Percentiles rank a stretch among this genome's conserved stretches.
These are phyloP conservation scores for Melanotaenia trifasciata DNA, from an alignment of 2,797 vertebrate genomes.

Conservation along the genomic window DNA sequence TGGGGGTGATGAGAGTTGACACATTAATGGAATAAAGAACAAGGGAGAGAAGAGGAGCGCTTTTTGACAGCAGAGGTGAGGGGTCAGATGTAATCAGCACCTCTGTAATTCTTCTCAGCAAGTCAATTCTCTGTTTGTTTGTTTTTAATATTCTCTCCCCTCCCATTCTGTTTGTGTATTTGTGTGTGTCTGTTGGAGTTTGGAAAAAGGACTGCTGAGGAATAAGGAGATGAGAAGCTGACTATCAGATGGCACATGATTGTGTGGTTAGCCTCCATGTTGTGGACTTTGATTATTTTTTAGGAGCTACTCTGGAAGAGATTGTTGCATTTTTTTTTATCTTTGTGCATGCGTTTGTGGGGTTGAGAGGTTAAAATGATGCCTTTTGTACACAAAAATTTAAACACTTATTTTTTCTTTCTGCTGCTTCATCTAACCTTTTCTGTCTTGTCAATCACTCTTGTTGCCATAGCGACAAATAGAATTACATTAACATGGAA, in stretches of 20 bases:
- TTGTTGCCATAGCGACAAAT: conserved; percentile 83
- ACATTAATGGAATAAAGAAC: conserved; percentile 49
- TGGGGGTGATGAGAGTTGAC: conserved; percentile 26
- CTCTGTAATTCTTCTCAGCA: conserved; percentile 82
- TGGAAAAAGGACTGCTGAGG: conserved; percentile 18
- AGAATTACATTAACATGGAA: conserved; percentile 87
- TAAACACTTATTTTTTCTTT: conserved; percentile 47
- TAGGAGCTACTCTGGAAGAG: conserved; percentile 33
- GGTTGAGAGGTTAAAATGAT: conserved; percentile 52
- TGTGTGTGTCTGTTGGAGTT: conserved; percentile 44
- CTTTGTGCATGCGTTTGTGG: conserved; percentile 39
- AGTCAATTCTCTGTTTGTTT: conserved; percentile 86
- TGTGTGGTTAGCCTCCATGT: conserved; percentile 56
- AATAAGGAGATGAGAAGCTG: conserved; percentile 63
- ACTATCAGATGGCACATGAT: conserved; percentile 72
- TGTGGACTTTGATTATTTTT: conserved; percentile 57
- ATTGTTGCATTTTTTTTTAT: conserved; percentile 58
- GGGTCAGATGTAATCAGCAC: conserved; percentile 84
- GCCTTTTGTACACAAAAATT: conserved; percentile 40
- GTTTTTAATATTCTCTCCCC: conserved; percentile 84
- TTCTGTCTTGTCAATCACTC: conserved; percentile 80
- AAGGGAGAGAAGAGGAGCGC: conserved; percentile 51
- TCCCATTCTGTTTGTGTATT: conserved; percentile 30
- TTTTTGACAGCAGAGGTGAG: conserved; percentile 78
- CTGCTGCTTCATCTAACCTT: conserved; percentile 43